phyloP scores from a whole-genome alignment of 2,888 invertebrate species.

The Polyommatus icarus region DNA sequence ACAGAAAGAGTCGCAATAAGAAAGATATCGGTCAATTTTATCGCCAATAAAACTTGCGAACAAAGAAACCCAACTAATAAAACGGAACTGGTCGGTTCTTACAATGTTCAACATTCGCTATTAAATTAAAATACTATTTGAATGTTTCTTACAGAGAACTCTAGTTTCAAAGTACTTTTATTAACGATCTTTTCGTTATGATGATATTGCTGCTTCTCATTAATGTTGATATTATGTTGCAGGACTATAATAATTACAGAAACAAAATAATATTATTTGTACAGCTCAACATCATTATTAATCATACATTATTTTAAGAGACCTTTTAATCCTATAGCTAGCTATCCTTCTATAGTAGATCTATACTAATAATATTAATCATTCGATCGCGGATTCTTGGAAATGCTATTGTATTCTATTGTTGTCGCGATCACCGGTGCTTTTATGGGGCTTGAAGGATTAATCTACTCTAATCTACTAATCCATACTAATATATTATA shows the following conservation, averaged over 20 bases:
- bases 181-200: not conserved
- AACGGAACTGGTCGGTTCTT: slow-evolving; percentile 4
- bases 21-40: slow-evolving; percentile 17
- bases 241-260: not conserved
- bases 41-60: slow-evolving; percentile 13
- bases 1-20: slow-evolving; percentile 11
- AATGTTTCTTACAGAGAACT: slow-evolving; percentile 9
- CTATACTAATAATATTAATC: too few relatives aligned
- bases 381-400: too few relatives aligned
- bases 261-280: not conserved
- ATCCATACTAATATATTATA: too few relatives aligned
- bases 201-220: not conserved
- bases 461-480: too few relatives aligned
- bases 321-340: too few relatives aligned
- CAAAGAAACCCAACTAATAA: slow-evolving; percentile 3
- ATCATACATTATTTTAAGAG: too few relatives aligned
- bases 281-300: too few relatives aligned
- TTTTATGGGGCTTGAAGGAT: too few relatives aligned
- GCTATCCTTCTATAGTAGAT: too few relatives aligned
- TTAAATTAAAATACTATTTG: slow-evolving; percentile 18
- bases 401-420: too few relatives aligned
- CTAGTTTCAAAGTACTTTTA: not conserved
- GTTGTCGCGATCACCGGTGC: too few relatives aligned
- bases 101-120: slow-evolving; percentile 8
- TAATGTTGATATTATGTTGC: not conserved